phyloP scores from a whole-genome alignment of 2,888 invertebrate species.

The Ptychoptera contaminata region DNA sequence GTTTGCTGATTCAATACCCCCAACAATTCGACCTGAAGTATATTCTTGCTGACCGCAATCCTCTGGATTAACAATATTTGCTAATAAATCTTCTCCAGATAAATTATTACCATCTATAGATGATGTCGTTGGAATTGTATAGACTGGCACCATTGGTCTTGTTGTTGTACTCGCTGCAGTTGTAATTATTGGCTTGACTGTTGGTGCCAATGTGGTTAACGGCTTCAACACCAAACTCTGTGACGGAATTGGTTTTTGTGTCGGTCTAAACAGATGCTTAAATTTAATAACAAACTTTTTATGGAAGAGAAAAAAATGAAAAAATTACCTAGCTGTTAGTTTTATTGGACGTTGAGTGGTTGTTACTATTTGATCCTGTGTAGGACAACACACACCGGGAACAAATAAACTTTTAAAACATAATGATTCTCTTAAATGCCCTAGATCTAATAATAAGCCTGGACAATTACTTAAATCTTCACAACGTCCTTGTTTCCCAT shows the following conservation, averaged over 20 bases:
- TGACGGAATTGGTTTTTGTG: conserved; percentile 17
- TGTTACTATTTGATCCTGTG: conserved; percentile 26
- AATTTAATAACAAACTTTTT: too few species aligned
- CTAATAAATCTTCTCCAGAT: conserved; percentile 9
- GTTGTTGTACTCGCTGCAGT: conserved; percentile 33
- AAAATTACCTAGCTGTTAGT: conserved; percentile 19
- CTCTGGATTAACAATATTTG: conserved; percentile 25
- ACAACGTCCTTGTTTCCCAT: conserved; percentile 63
- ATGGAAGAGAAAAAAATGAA: too few species aligned
- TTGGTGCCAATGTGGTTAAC: conserved; percentile 31
- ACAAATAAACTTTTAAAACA: conserved; percentile 85
- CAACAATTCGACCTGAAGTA: conserved; percentile 77
- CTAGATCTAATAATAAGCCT: conserved; percentile 62
- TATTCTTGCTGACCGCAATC: conserved; percentile 73
- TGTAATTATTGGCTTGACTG: conserved; percentile 32
- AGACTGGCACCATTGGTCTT: conserved; percentile 31
- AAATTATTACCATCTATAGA: conserved; percentile 18
- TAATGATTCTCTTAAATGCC: conserved; percentile 66
- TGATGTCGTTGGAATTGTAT: conserved; percentile 16
- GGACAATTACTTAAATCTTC: conserved; percentile 82
- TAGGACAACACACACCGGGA: conserved; percentile 83
- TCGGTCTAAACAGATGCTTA: conserved; percentile 21
- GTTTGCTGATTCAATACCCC: conserved; percentile 67
- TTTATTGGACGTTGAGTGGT: conserved; percentile 24
- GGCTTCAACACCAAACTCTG: conserved; percentile 22